Base-by-base conservation (phyloP, 2,113 vertebrate species). In the Parotia lawesii region DNA sequence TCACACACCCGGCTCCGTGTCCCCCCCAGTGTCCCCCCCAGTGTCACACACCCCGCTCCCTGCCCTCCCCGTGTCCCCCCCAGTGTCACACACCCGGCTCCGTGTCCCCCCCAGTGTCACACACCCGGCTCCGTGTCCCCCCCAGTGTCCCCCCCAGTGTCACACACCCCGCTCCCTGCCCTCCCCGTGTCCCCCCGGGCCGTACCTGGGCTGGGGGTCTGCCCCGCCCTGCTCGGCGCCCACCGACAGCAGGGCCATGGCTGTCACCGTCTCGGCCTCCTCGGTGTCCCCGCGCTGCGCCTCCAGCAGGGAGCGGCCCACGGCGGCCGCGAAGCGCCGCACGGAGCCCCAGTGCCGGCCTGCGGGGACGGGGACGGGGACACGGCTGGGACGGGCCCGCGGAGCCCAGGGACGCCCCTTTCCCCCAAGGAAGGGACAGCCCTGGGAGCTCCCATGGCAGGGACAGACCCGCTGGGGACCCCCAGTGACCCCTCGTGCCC, bases 211-310 rank as follows among this genome's bases (percentile, higher is more conserved):
- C 80, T 93, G 72, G 91, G 93, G 71, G 97, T 97, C 81, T 25
- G 29, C 48, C 82, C 84, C 22, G 15, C 87, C 96, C 79, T 98
- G 98, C 97, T 98, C 98, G 6, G 98, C 94, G 28, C 98, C 98
- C 94, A 99, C 98, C 0, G 99, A 99, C 62, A 99, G 97, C 74
- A 98, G 98, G 22, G 99, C 99, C 98, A 99, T 98, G 82, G 99
- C 99, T 5, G 97, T 99, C 96, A 99, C 98, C 3, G 99, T 98
- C 97, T 99, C 99, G 0, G 98, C 98, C 97, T 99, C 99, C 93
- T 99, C 99, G 0, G 95, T 97, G 95, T 99, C 98, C 9, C 98
- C 98, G 5, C 97, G 96, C 93, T 98, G 98, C 40, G 98, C 98
- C 95, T 99, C 99, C 93, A 98, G 96, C 95, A 99, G 87, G 31